phyloP scores from a whole-genome alignment of 2,888 invertebrate species.

The Dryocosmus kuriphilus region DNA sequence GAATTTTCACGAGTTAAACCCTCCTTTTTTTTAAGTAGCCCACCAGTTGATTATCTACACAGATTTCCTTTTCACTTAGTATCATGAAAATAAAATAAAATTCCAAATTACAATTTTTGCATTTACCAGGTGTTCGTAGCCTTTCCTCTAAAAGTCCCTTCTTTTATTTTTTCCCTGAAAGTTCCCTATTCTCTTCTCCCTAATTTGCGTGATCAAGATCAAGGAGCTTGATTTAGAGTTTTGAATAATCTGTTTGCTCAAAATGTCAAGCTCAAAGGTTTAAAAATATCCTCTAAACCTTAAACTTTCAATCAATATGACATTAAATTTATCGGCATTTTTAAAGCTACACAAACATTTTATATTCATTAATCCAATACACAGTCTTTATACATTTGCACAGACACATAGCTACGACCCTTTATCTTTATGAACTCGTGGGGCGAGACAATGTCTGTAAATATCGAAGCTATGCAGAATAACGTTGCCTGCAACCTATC shows the following conservation, averaged over 20 bases:
- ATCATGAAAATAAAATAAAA: no score
- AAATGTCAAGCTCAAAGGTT: neutral
- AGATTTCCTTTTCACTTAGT: no score
- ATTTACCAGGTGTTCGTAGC: no score
- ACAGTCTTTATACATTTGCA: neutral
- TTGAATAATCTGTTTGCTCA: no score
- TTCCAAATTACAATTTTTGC: no score
- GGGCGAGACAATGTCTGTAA: conserved; percentile 15
- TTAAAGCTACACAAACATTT: neutral
- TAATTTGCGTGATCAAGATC: no score
- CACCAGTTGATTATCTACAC: neutral
- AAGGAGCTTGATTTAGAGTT: no score
- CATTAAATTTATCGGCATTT: neutral
- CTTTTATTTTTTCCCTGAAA: no score
- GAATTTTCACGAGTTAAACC: neutral
- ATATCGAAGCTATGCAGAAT: conserved; percentile 26
- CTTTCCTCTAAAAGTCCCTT: no score
- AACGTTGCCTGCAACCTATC: conserved; percentile 6
- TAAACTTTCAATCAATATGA: conserved; percentile 4
- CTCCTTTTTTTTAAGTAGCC: neutral
- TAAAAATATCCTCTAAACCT: neutral
- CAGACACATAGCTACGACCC: neutral
- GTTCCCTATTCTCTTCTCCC: no score
- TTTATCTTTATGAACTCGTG: conserved; percentile 8
- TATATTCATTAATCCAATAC: neutral